Evolutionary conservation across 2,888 invertebrate genomes (phyloP).

Genomic region (Ommatoiulus sabulosus): DNA sequence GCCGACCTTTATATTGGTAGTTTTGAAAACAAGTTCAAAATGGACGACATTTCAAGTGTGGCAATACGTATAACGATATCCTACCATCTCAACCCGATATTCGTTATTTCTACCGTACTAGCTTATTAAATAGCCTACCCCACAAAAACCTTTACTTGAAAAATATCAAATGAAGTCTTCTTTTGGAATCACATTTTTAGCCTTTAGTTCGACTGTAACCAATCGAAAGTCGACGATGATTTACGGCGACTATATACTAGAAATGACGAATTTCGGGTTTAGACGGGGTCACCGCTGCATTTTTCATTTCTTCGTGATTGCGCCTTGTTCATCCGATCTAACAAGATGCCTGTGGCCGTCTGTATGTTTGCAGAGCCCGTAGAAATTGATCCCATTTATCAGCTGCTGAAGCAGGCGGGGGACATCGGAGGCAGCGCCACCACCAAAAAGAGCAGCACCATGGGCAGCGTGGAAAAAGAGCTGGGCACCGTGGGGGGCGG

Average conservation of each 20-base stretch:
- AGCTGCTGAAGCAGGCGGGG: constrained; percentile 93
- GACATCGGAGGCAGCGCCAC: constrained; percentile 70
- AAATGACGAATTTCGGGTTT: not conserved
- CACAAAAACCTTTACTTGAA: no score
- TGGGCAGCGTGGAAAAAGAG: constrained; percentile 58
- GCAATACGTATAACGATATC: not conserved
- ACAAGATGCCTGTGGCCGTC: constrained; percentile 44
- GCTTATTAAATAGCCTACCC: not conserved
- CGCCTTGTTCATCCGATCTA: not conserved
- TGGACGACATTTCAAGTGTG: not conserved
- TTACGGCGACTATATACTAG: not conserved
- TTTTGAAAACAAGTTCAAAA: no score
- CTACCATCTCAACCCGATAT: not conserved
- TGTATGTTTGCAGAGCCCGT: constrained; percentile 69
- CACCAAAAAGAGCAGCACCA: constrained; percentile 54
- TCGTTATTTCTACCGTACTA: not conserved
- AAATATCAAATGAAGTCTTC: no score
- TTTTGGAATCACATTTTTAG: no score
- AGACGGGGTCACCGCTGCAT: not conserved
- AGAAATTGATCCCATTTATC: constrained; percentile 93
- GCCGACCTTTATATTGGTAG: no score
- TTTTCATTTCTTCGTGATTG: not conserved
- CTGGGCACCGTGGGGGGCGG: constrained; percentile 60
- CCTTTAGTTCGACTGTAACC: not conserved
- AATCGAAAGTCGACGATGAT: not conserved